Percentiles rank a stretch among this genome's conserved stretches.
Evolutionary conservation across 2,113 vertebrate genomes (phyloP).

Genomic region (Ceyx cyanopectus): DNA sequence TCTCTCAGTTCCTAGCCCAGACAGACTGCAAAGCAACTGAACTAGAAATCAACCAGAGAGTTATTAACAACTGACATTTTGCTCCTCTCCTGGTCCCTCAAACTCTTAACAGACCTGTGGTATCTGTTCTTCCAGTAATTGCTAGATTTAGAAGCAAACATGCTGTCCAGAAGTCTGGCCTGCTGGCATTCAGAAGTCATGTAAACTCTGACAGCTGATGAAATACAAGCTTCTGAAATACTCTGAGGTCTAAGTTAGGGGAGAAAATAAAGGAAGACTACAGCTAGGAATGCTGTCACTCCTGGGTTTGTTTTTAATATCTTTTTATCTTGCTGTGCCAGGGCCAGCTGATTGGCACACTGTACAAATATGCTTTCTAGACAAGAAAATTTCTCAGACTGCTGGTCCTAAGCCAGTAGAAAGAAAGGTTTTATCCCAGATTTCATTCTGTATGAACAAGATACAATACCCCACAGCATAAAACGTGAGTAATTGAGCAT

Average conservation of each 20-base stretch:
- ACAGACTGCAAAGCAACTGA: neutral
- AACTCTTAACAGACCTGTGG: neutral
- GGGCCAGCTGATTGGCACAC: neutral
- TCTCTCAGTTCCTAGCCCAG: neutral
- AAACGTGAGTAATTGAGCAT: neutral
- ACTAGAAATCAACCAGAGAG: neutral
- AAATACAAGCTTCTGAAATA: constrained; percentile 23
- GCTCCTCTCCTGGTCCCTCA: neutral
- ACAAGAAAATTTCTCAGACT: constrained; percentile 23
- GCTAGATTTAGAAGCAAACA: neutral
- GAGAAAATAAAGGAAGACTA: constrained; percentile 9
- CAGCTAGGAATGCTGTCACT: neutral
- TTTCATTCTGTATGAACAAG: constrained; percentile 15
- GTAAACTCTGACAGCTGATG: constrained; percentile 4
- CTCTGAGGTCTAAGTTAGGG: neutral
- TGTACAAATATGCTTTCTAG: constrained; percentile 34
- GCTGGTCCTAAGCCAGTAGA: constrained; percentile 32
- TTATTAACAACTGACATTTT: neutral
- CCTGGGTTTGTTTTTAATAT: neutral
- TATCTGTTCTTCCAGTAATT: neutral
- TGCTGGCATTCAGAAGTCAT: neutral
- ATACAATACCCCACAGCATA: neutral
- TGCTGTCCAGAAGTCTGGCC: neutral
- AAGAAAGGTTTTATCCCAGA: constrained; percentile 27
- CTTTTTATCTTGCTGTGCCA: constrained; percentile 28